Evolutionary conservation across 2,888 invertebrate genomes (phyloP).

Genomic region (Cheilosia variabilis): DNA sequence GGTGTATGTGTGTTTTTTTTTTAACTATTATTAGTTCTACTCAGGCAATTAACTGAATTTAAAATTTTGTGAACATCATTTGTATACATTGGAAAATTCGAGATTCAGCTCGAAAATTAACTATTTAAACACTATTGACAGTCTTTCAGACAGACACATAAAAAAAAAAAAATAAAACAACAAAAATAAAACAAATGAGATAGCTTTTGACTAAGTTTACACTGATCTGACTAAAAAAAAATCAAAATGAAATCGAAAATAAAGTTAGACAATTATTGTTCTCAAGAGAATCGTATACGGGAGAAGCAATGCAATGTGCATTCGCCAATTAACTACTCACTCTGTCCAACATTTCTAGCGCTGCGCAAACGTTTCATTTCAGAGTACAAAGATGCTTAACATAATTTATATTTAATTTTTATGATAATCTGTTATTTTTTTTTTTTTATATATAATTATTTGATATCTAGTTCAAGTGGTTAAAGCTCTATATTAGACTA

Average conservation of each 20-base stretch:
- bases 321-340: conserved; percentile 77
- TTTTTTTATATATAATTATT: conserved; percentile 32
- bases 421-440: conserved; percentile 7
- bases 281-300: conserved; percentile 51
- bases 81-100: conserved; percentile 57
- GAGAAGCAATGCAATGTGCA: conserved; percentile 73
- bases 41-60: conserved; percentile 72
- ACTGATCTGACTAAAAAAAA: conserved; percentile 49
- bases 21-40: conserved; percentile 53
- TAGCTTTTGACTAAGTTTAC: conserved; percentile 39
- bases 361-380: conserved; percentile 72
- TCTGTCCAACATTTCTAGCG: conserved; percentile 78
- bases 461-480: conserved; percentile 48
- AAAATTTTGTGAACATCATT: conserved; percentile 61
- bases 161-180: conserved; percentile 34
- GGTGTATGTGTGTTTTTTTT: background rate
- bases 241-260: conserved; percentile 48
- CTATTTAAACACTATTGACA: conserved; percentile 70
- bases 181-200: conserved; percentile 12
- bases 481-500: conserved; percentile 60
- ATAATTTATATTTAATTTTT: conserved; percentile 39
- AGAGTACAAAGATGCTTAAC: conserved; percentile 64
- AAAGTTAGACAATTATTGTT: conserved; percentile 45
- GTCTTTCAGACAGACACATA: conserved; percentile 54
- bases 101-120: conserved; percentile 58